Evolutionary conservation across 2,113 vertebrate genomes (phyloP).

Genomic region (Harpagus bidentatus): DNA sequence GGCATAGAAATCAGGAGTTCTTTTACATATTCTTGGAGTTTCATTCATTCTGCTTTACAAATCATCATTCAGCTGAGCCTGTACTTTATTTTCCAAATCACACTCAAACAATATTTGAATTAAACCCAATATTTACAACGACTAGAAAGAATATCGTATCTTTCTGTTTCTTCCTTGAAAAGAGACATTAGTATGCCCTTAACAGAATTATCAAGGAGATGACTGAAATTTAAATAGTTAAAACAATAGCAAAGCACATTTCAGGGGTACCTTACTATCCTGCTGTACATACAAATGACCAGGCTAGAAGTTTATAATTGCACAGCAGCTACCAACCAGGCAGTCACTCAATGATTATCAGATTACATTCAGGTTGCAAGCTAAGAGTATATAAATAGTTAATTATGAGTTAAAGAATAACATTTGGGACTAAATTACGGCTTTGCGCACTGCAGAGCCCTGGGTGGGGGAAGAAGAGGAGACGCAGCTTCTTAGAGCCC

Average conservation of each 20-base stretch:
- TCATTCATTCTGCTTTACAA: background rate
- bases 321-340: background rate
- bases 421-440: background rate
- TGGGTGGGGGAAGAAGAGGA: background rate
- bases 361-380: conserved; percentile 9
- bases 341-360: background rate
- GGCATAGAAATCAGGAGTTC: background rate
- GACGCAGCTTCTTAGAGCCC: background rate
- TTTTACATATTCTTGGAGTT: background rate
- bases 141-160: background rate
- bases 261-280: background rate
- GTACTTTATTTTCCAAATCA: background rate
- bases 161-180: background rate
- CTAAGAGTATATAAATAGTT: conserved; percentile 31
- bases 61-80: background rate
- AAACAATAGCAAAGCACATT: background rate
- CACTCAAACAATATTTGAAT: background rate
- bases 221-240: background rate
- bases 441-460: background rate
- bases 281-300: background rate
- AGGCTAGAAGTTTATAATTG: background rate
- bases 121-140: background rate
- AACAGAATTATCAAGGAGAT: background rate
- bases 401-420: conserved; percentile 28
- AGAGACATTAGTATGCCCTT: background rate